Percentiles rank a stretch among this genome's conserved stretches.
phyloP scores from a whole-genome alignment of 2,888 invertebrate genomes.

The Ecliptopera silaceata region DNA sequence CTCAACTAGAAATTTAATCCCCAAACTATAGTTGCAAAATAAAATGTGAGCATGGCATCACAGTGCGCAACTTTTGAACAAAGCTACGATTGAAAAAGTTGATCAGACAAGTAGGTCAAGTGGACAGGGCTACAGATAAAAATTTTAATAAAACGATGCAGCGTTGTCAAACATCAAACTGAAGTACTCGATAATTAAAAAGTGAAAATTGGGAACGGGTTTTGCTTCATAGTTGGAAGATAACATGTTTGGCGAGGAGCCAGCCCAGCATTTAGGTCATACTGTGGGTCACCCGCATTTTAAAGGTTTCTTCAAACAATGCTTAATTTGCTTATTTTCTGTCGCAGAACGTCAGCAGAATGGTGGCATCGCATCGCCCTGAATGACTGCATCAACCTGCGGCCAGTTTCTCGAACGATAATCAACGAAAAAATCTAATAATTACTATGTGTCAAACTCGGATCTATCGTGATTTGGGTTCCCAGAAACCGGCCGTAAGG shows the following conservation, averaged over 20 bases:
- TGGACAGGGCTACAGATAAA: conserved; percentile 34
- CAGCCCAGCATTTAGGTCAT: conserved; percentile 73
- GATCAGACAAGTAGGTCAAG: conserved; percentile 43
- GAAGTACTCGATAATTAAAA: conserved; percentile 75
- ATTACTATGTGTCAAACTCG: no score
- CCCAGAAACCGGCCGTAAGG: no score
- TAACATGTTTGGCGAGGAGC: conserved; percentile 69
- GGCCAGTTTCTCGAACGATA: no score
- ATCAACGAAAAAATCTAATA: no score
- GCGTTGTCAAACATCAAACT: conserved; percentile 59
- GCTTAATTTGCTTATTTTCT: conserved; percentile 27
- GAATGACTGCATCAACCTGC: no score
- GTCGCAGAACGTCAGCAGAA: conserved; percentile 18
- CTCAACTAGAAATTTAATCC: background rate
- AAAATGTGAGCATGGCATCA: conserved; percentile 20
- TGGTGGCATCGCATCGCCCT: conserved; percentile 1
- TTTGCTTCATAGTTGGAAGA: conserved; percentile 62
- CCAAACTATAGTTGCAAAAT: background rate
- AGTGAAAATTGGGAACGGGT: conserved; percentile 70
- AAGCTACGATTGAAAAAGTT: conserved; percentile 36
- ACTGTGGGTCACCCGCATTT: conserved; percentile 51
- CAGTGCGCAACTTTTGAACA: conserved; percentile 25
- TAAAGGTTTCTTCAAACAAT: conserved; percentile 36
- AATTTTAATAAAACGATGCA: conserved; percentile 43
- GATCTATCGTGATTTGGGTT: no score